These are phyloP conservation scores for Aurelia coerulea DNA, from an alignment of 30 jellyfish, hydroid and myxozoan genomes.

Conservation along the genomic window DNA sequence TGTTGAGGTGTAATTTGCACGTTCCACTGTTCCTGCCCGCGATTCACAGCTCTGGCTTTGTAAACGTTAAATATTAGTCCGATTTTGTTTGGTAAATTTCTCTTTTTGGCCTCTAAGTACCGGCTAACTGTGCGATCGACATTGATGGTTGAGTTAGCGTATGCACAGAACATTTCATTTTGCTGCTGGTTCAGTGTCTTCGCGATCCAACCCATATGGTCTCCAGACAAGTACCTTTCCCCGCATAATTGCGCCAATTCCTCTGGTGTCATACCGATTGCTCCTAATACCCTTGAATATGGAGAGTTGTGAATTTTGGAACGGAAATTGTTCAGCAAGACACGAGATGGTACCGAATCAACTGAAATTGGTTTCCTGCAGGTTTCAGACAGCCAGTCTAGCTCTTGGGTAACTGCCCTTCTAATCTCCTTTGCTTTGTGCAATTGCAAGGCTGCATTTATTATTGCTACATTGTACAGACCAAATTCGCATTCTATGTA, in stretches of 20 bases:
- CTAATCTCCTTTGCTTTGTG: slow-evolving; percentile 2
- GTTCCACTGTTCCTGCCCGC: not conserved
- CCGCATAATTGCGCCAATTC: slow-evolving; percentile 18
- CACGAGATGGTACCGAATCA: slow-evolving; percentile 6
- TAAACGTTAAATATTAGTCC: not conserved
- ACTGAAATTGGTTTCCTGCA: not conserved
- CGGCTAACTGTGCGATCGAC: not conserved
- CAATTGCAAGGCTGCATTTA: too few relatives aligned
- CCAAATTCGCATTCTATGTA: too few relatives aligned
- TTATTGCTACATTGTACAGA: too few relatives aligned
- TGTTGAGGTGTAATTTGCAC: not conserved
- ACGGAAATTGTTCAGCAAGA: slow-evolving; percentile 1
- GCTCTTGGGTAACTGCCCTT: not conserved
- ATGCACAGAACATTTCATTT: slow-evolving; percentile 8
- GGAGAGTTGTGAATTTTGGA: not conserved
- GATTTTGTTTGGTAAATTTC: not conserved
- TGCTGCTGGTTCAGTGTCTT: slow-evolving; percentile 13
- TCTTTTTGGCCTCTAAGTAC: not conserved
- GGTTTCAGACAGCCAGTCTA: slow-evolving; percentile 14
- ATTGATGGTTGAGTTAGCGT: not conserved
- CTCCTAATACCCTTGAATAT: not conserved
- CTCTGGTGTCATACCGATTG: not conserved
- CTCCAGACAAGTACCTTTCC: slow-evolving; percentile 1
- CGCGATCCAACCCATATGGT: slow-evolving; percentile 7
- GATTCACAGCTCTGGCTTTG: not conserved